These are phyloP conservation scores for Actenoides lindsayi DNA, from an alignment of 2,113 vertebrate species.

Conservation along the genomic window DNA sequence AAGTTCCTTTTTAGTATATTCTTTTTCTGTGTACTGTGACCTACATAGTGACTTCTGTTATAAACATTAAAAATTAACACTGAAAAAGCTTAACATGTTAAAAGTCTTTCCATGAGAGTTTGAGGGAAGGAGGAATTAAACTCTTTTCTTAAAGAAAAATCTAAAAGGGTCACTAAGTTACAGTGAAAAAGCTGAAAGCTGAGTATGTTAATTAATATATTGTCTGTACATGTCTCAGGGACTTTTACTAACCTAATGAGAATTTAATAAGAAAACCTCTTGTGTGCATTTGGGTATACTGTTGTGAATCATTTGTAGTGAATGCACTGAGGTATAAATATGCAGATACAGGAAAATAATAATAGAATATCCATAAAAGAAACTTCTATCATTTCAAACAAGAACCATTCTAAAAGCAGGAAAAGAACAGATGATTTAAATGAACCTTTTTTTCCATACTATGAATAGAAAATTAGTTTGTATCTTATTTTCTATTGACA, in stretches of 20 bases:
- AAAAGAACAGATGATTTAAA: background rate
- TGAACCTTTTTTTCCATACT: background rate
- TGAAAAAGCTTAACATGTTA: background rate
- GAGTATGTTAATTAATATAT: background rate
- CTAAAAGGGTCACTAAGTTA: background rate
- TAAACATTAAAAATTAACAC: background rate
- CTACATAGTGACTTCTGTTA: background rate
- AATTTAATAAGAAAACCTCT: background rate
- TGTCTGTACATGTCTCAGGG: background rate
- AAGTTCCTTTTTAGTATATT: slow-evolving; percentile 57
- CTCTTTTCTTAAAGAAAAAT: background rate
- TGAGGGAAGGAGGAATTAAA: background rate
- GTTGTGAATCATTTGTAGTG: background rate
- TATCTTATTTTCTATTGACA: slow-evolving; percentile 70
- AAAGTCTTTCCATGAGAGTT: background rate
- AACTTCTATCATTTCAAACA: background rate
- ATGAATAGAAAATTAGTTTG: background rate
- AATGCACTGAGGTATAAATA: background rate
- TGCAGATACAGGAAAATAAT: background rate
- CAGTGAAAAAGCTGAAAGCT: background rate
- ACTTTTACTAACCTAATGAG: background rate
- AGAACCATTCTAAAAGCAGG: background rate
- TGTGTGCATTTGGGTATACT: background rate
- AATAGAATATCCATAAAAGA: background rate
- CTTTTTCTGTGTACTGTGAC: background rate